Conservation (phyloP, 1,140 invertebrate genomes). For the Magallana gigas region DNA sequence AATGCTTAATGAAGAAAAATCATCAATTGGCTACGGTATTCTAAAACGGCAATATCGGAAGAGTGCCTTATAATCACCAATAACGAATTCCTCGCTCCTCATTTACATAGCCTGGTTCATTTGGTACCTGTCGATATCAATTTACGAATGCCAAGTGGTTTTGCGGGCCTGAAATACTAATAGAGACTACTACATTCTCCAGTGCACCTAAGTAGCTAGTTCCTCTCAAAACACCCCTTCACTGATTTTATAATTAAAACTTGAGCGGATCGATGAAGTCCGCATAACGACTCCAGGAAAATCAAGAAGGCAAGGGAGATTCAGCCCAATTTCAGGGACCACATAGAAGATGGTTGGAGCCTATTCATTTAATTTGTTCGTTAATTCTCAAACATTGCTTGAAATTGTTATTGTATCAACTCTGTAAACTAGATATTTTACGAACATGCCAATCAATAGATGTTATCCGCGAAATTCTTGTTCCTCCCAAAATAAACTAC, state of each 20-base stretch:
- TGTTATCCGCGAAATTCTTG: neutral
- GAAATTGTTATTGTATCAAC: constrained; percentile 30
- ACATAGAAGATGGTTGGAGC: neutral
- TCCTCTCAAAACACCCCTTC: constrained; percentile 5
- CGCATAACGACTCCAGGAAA: neutral
- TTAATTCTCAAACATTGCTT: constrained; percentile 18
- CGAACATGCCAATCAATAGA: constrained; percentile 12
- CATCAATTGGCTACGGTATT: neutral
- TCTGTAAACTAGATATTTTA: constrained; percentile 7
- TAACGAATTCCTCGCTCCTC: constrained; percentile 29
- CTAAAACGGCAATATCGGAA: constrained; percentile 23
- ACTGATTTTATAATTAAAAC: constrained; percentile 34
- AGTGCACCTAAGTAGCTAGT: neutral
- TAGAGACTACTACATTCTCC: neutral
- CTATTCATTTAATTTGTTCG: constrained; percentile 35
- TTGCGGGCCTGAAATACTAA: constrained; percentile 17
- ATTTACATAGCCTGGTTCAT: constrained; percentile 28
- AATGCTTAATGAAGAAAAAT: constrained; percentile 27
- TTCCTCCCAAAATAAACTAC: neutral
- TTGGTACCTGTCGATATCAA: constrained; percentile 33
- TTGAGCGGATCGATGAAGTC: constrained; percentile 6
- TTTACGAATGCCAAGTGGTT: constrained; percentile 33
- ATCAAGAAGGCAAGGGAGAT: neutral
- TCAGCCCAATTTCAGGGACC: neutral
- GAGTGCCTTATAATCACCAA: constrained; percentile 30